A percentile compares a stretch with the other conserved stretches of the same genome.
Evolutionary conservation across 2,888 invertebrate genomes (phyloP).

Genomic region (Leptura quadrifasciata): DNA sequence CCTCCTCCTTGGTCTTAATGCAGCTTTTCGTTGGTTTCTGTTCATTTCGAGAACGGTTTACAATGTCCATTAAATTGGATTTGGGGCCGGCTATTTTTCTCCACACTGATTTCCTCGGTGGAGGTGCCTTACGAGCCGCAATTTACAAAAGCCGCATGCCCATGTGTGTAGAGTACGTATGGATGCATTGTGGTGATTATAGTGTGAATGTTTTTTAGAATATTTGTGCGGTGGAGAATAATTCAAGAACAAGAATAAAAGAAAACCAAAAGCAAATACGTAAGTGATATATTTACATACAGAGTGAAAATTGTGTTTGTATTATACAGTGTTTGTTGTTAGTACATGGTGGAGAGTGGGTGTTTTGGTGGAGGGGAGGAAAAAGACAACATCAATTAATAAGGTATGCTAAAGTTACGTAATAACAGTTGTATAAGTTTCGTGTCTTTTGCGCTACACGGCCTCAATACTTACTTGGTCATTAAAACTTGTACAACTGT

Average conservation of each 20-base stretch:
- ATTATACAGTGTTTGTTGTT: constrained; percentile 31
- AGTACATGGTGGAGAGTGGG: constrained; percentile 35
- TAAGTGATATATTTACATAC: constrained; percentile 25
- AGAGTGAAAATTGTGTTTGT: constrained; percentile 12
- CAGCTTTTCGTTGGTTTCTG: constrained; percentile 74
- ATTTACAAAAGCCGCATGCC: constrained; percentile 68
- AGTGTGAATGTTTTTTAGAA: constrained; percentile 34
- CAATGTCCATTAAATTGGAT: constrained; percentile 81
- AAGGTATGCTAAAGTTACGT: constrained; percentile 27
- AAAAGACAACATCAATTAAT: constrained; percentile 47
- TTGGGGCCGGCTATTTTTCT: constrained; percentile 80
- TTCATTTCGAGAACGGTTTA: constrained; percentile 79
- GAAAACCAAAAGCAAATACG: constrained; percentile 35
- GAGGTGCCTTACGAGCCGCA: constrained; percentile 61
- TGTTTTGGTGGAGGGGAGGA: constrained; percentile 40
- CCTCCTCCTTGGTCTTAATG: constrained; percentile 75
- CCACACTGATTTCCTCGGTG: constrained; percentile 78
- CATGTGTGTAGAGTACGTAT: constrained; percentile 43
- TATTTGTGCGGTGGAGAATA: constrained; percentile 35
- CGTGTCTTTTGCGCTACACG: constrained; percentile 31
- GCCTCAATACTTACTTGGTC: constrained; percentile 56
- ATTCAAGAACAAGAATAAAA: constrained; percentile 8
- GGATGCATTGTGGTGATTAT: constrained; percentile 41
- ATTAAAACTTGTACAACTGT: constrained; percentile 62
- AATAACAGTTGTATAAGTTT: constrained; percentile 62